phyloP scores from a whole-genome alignment of 2,888 invertebrate genomes.

The Ochlodes sylvanus region DNA sequence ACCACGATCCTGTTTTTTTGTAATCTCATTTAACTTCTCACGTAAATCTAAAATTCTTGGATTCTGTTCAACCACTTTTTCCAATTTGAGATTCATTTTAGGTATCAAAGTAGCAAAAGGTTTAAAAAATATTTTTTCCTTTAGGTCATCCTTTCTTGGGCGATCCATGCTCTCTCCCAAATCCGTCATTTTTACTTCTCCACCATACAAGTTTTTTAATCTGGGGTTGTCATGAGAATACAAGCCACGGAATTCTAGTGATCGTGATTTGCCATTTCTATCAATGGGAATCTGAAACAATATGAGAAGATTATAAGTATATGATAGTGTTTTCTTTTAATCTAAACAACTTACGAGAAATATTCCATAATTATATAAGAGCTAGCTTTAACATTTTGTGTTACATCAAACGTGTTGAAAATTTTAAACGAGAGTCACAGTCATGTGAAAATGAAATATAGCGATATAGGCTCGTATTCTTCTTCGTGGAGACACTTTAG shows the following conservation, averaged over 20 bases:
- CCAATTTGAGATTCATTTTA: conserved; percentile 75
- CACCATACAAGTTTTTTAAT: conserved; percentile 61
- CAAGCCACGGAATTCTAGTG: conserved; percentile 68
- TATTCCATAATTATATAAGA: no score
- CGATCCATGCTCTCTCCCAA: conserved; percentile 55
- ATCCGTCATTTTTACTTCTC: conserved; percentile 57
- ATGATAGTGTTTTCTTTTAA: no score
- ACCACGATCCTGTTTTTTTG: conserved; percentile 72
- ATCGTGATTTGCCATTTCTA: conserved; percentile 75
- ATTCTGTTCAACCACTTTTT: conserved; percentile 75
- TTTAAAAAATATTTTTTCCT: conserved; percentile 67
- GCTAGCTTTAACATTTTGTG: no score
- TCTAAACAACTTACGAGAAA: no score
- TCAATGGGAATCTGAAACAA: conserved; percentile 79
- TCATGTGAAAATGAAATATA: no score
- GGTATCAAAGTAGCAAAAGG: conserved; percentile 74
- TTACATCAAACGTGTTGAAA: no score
- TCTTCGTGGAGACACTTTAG: no score
- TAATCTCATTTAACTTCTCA: conserved; percentile 77
- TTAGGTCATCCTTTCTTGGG: conserved; percentile 60
- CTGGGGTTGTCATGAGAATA: conserved; percentile 65
- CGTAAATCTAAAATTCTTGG: conserved; percentile 78
- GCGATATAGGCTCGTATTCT: no score
- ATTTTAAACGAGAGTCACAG: no score
- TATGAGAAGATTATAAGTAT: conserved; percentile 35